phyloP scores from a whole-genome alignment of 2,888 invertebrate genomes.

The Helicoverpa assulta region DNA sequence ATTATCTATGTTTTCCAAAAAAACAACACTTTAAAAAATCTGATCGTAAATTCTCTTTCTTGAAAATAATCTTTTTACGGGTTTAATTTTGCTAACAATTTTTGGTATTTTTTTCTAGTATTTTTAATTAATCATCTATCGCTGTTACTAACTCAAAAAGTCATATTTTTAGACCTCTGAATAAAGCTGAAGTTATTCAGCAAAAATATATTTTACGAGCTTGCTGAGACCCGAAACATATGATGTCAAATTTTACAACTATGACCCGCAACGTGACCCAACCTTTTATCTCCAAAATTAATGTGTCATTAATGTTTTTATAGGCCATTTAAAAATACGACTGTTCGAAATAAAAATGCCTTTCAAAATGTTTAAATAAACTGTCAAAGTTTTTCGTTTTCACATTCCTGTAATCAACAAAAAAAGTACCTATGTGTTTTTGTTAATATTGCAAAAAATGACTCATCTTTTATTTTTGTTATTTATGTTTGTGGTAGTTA shows the following conservation, averaged over 20 bases:
- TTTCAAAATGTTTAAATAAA: conserved; percentile 41
- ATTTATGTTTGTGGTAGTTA: conserved; percentile 26
- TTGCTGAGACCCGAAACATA: conserved; percentile 66
- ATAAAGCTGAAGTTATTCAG: conserved; percentile 67
- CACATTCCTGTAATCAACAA: conserved; percentile 8
- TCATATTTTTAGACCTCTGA: conserved; percentile 48
- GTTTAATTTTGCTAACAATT: background rate
- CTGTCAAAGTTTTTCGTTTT: conserved; percentile 26
- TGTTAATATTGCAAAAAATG: conserved; percentile 23
- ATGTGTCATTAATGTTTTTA: conserved; percentile 75
- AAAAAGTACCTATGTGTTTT: conserved; percentile 10
- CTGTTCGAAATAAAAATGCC: conserved; percentile 41
- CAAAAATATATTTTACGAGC: conserved; percentile 70
- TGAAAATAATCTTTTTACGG: background rate
- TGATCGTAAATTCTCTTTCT: too few species aligned
- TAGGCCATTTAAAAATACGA: conserved; percentile 65
- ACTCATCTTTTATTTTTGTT: conserved; percentile 14
- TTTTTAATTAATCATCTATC: background rate
- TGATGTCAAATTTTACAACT: conserved; percentile 79
- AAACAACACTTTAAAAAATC: too few species aligned
- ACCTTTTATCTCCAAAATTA: conserved; percentile 77
- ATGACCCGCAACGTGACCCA: conserved; percentile 67
- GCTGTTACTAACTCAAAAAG: conserved; percentile 2
- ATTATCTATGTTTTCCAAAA: too few species aligned
- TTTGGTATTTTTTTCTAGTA: background rate